Conservation (phyloP, 2,797 vertebrate species). For the Otolemur crassicaudatus region DNA sequence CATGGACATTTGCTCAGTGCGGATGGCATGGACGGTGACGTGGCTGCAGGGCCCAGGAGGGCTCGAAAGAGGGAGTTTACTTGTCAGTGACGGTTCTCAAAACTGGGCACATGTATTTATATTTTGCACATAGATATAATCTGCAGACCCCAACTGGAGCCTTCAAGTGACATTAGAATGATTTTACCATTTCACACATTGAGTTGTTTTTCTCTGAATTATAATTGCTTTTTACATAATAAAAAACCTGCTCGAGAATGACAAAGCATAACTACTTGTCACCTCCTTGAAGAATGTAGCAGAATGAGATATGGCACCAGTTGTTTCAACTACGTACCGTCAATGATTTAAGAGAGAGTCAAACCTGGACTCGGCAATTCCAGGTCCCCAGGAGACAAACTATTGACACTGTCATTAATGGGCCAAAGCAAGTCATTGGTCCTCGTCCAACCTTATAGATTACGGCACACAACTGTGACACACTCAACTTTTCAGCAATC, state of each 20-base stretch:
- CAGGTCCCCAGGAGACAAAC: background rate
- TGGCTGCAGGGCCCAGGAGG: background rate
- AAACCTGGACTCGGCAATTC: background rate
- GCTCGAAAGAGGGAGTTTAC: fast-evolving
- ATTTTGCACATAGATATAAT: background rate
- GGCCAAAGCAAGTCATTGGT: background rate
- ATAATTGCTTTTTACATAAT: slow-evolving; percentile 85
- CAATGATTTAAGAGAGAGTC: background rate
- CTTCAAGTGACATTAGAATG: slow-evolving; percentile 43
- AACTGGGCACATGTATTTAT: background rate
- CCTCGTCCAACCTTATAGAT: fast-evolving
- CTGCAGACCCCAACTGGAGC: slow-evolving; percentile 61
- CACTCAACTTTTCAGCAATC: background rate
- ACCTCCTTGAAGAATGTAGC: slow-evolving; percentile 17
- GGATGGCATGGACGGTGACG: background rate
- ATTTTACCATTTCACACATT: slow-evolving; percentile 70
- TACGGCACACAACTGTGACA: background rate
- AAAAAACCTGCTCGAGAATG: slow-evolving; percentile 76
- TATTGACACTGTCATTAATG: background rate
- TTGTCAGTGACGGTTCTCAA: background rate
- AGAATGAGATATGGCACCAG: background rate
- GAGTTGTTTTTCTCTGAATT: slow-evolving; percentile 84
- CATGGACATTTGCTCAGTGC: background rate
- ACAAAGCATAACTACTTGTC: slow-evolving; percentile 69
- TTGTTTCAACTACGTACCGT: background rate